Conservation (phyloP, 1,140 invertebrate species). For the Drosophila sproati region DNA sequence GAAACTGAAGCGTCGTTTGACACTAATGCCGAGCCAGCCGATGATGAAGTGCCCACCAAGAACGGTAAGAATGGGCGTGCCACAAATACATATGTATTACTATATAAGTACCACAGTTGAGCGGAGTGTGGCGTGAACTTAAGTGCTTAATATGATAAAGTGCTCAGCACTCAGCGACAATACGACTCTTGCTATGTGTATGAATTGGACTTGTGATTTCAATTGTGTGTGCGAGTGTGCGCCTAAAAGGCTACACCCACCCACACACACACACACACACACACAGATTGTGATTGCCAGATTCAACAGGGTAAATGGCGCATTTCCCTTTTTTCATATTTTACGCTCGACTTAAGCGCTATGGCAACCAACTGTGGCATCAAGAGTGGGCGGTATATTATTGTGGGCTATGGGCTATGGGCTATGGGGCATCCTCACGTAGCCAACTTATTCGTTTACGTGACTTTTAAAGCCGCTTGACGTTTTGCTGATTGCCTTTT, state of each 20-base stretch:
- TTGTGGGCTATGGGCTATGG: no score
- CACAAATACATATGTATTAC: slow-evolving; percentile 28
- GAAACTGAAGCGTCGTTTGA: slow-evolving; percentile 53
- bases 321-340: slow-evolving; percentile 82
- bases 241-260: slow-evolving; percentile 25
- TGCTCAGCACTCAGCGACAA: slow-evolving; percentile 64
- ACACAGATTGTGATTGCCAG: neutral
- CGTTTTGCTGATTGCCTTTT: slow-evolving; percentile 55
- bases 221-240: slow-evolving; percentile 19
- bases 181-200: neutral
- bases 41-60: slow-evolving; percentile 59
- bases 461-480: slow-evolving; percentile 65
- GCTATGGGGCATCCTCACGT: slow-evolving; percentile 44
- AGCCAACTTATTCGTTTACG: slow-evolving; percentile 70
- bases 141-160: slow-evolving; percentile 84
- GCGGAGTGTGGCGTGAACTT: slow-evolving; percentile 70
- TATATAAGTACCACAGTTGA: slow-evolving; percentile 47
- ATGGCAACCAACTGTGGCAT: slow-evolving; percentile 52
- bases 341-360: slow-evolving; percentile 77
- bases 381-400: neutral
- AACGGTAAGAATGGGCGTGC: slow-evolving; percentile 81
- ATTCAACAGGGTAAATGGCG: slow-evolving; percentile 63
- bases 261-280: slow-evolving; percentile 18
- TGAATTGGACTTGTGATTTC: neutral
- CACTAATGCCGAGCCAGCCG: slow-evolving; percentile 50